A percentile compares a stretch with the other conserved stretches of the same genome.
Conservation (phyloP, 2,888 invertebrate species). For the Archips crataeganus region DNA sequence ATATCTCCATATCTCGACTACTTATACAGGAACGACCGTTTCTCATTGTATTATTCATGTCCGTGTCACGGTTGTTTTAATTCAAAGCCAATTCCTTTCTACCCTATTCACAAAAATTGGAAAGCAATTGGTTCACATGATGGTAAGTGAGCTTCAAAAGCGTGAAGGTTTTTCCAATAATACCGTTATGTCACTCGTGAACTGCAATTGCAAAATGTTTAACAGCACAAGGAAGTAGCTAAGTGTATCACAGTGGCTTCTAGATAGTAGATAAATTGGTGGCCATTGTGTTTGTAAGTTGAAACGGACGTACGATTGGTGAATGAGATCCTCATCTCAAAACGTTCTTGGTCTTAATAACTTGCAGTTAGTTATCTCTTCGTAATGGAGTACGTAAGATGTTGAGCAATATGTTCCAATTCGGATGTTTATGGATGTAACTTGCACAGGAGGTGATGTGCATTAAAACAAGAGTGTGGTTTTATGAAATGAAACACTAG, state of each 20-base stretch:
- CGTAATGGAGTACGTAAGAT: slow-evolving; percentile 21
- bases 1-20: too few species aligned
- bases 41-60: too few species aligned
- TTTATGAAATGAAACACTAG: too few species aligned
- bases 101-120: too few species aligned
- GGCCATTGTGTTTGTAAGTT: slow-evolving; percentile 32
- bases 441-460: not conserved
- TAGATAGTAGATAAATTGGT: slow-evolving; percentile 33
- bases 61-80: too few species aligned
- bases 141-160: too few species aligned
- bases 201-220: not conserved
- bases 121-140: too few species aligned
- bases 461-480: too few species aligned
- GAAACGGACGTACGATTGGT: slow-evolving; percentile 27
- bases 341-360: slow-evolving; percentile 30
- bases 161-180: not conserved
- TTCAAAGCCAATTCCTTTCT: too few species aligned
- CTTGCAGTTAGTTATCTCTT: slow-evolving; percentile 20
- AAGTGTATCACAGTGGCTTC: slow-evolving; percentile 32
- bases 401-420: not conserved
- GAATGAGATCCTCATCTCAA: slow-evolving; percentile 29
- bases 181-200: not conserved
- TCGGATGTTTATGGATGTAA: not conserved
- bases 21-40: too few species aligned
- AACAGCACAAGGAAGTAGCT: slow-evolving; percentile 14